These are phyloP conservation scores for Lasioglossum baleicum DNA, from an alignment of 1,140 invertebrate genomes.

Conservation along the genomic window DNA sequence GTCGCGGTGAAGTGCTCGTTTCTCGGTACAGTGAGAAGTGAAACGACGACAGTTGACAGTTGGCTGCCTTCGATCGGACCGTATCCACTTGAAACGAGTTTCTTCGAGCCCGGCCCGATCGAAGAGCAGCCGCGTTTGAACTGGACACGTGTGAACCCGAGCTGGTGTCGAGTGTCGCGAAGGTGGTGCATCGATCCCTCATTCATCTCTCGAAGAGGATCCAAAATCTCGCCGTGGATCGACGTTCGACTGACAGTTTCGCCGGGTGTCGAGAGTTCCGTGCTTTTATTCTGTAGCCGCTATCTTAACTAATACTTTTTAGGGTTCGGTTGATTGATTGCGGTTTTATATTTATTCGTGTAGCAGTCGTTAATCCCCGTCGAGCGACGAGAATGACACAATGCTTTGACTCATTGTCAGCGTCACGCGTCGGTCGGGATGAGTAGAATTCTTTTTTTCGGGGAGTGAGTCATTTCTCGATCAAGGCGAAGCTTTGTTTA, in stretches of 20 bases:
- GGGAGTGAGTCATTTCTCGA: conserved; percentile 2
- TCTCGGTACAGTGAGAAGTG: too few species aligned
- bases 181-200: conserved; percentile 63
- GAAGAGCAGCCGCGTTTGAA: conserved; percentile 70
- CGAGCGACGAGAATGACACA: too few species aligned
- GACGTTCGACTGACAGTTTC: not conserved
- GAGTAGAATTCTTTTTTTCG: not conserved
- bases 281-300: too few species aligned
- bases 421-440: not conserved
- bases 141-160: conserved; percentile 61
- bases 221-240: not conserved
- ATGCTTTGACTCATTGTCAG: not conserved
- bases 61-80: conserved; percentile 64
- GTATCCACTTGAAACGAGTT: not conserved
- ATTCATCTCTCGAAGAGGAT: conserved; percentile 7
- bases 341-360: not conserved
- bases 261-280: not conserved
- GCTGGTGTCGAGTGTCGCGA: conserved; percentile 46
- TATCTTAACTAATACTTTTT: not conserved
- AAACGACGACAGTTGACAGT: conserved; percentile 43
- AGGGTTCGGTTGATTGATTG: not conserved
- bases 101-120: conserved; percentile 31
- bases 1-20: not conserved
- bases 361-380: too few species aligned
- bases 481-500: conserved; percentile 14